phyloP scores from a whole-genome alignment of 2,113 vertebrate genomes.

The Hippocampus comes region DNA sequence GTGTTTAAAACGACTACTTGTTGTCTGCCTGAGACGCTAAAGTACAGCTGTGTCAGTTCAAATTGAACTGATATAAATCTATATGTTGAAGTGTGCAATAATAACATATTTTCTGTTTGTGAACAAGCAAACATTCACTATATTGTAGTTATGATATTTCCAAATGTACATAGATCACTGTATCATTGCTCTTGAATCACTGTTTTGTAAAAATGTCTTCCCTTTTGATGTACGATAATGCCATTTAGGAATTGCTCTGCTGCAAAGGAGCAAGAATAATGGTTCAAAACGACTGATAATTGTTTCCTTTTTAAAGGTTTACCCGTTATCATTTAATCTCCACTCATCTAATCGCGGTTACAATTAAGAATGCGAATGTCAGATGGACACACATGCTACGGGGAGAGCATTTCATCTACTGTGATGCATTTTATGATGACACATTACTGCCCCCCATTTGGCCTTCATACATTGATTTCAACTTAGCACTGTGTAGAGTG shows the following conservation, averaged over 20 bases:
- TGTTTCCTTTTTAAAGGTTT: not conserved
- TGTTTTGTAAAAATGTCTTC: not conserved
- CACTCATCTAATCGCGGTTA: constrained; percentile 1
- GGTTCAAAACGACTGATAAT: not conserved
- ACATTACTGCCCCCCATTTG: not conserved
- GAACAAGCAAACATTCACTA: no score
- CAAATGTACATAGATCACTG: not conserved
- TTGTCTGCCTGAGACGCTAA: not conserved
- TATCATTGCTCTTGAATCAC: not conserved
- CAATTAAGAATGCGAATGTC: not conserved
- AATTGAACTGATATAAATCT: not conserved
- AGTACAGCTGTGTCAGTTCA: not conserved
- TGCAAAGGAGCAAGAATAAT: not conserved
- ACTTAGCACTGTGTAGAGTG: not conserved
- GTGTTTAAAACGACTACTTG: not conserved
- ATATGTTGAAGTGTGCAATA: not conserved
- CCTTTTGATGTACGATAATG: not conserved
- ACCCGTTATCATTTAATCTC: not conserved
- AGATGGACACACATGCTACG: not conserved
- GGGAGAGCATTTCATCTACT: not conserved
- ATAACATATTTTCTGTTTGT: not conserved
- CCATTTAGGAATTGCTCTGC: not conserved
- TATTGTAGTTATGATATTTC: not conserved
- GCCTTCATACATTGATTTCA: not conserved
- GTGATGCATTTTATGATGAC: not conserved